Evolutionary conservation across 2,888 invertebrate genomes (phyloP), one percentile per base, ranked within the genome.

Genomic region (Lagria hirta): DNA sequence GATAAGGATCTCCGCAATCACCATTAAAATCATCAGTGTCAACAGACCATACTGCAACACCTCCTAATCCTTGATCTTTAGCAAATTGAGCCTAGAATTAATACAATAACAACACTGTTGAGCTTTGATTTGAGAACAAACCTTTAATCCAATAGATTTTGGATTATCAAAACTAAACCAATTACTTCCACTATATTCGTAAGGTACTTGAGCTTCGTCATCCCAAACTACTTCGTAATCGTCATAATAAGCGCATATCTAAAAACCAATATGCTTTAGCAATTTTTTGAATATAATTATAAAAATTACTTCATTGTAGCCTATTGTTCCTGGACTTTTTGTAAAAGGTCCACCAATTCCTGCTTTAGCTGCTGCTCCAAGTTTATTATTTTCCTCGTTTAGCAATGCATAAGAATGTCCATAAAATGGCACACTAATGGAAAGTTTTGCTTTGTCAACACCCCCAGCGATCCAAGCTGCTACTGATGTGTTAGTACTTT

Each of bases 371-470:
- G 78, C 70, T 0, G 82, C 78, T 14, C 81, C 78, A 0, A 83
- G 66, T 1, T 64, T 69, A 12, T 74, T 70, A 0, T 66, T 50
- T 0, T 48, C 60, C 3, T 70, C 53, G 48, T 75, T 60, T 0
- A 68, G 58, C n/a, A 88, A 65, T 0, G 75, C 79, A 52, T 81
- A 89, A 0, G 81, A 74, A 29, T 81, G 75, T 0, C 86, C 88
- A 49, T 86, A 88, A 5, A 81, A 73, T 0, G 83, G 82, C 15
- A 87, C 68, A 0, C 88, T 88, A 1, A 88, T 48, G 0, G 82
- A 69, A 0, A 89, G 53, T 62, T 88, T 88, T 1, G 77, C 69
- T 1, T 75, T 66, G 1, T 75, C 70, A 1, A 77, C 79, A 46
- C 52, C 57, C 54, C 46, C 52, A 52, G 4, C 49, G 50, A 28